Conservation (phyloP, 2,113 vertebrate genomes). For the Pygathrix nemaeus region DNA sequence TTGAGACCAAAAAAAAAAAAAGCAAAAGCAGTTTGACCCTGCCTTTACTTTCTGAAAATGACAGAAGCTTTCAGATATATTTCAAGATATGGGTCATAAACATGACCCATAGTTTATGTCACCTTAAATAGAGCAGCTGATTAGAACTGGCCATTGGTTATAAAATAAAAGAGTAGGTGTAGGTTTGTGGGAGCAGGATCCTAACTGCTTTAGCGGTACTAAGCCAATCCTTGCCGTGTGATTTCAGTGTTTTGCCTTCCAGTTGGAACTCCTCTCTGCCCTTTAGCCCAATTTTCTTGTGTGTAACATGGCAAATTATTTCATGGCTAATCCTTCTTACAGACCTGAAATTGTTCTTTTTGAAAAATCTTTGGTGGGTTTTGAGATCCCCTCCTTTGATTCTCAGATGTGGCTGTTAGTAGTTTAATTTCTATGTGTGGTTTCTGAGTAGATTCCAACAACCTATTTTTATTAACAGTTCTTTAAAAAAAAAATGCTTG, state of each 20-base stretch:
- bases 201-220: not conserved
- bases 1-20: not conserved
- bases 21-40: not conserved
- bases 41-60: constrained; percentile 67
- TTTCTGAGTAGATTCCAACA: constrained; percentile 15
- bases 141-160: not conserved
- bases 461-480: not conserved
- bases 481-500: not conserved
- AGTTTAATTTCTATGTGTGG: not conserved
- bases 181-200: not conserved
- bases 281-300: constrained; percentile 46
- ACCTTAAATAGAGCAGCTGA: not conserved
- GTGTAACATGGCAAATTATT: not conserved
- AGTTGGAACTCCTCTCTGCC: not conserved
- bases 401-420: not conserved
- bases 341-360: constrained; percentile 5
- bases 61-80: not conserved
- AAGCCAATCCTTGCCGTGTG: not conserved
- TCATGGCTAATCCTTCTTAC: not conserved
- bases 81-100: not conserved
- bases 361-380: not conserved
- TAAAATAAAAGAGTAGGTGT: constrained; percentile 35
- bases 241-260: not conserved
- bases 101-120: not conserved
- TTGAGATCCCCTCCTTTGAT: not conserved